A percentile compares a stretch with the other conserved stretches of the same genome.
These are phyloP conservation scores for Periplaneta americana DNA, from an alignment of 1,140 invertebrate species.

Conservation along the genomic window DNA sequence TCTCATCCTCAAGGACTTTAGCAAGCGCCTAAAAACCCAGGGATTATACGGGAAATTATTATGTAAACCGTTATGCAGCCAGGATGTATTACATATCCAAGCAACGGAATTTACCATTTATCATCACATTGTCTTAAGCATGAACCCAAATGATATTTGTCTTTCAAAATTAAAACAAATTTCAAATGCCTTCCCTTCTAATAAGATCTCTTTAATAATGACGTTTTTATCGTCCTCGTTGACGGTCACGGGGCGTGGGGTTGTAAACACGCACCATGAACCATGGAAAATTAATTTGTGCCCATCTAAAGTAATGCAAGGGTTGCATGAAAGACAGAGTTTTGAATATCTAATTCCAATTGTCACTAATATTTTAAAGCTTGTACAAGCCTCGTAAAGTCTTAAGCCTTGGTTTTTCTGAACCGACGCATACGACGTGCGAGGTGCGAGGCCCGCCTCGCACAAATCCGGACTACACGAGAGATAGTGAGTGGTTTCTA, in stretches of 20 bases:
- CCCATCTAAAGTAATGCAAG: no score
- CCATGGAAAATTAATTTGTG: neutral
- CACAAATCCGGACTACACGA: no score
- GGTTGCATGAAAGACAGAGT: no score
- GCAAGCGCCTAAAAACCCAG: neutral
- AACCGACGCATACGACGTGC: no score
- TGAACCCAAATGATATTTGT: neutral
- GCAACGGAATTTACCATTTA: neutral
- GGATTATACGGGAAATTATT: neutral
- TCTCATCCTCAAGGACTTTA: neutral
- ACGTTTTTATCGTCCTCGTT: neutral
- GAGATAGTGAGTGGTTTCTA: no score
- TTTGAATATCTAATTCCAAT: no score
- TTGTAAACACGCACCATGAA: neutral
- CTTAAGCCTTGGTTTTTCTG: no score
- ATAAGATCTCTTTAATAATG: neutral
- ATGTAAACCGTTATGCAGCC: neutral
- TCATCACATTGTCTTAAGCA: neutral
- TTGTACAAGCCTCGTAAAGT: no score
- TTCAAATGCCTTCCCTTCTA: neutral
- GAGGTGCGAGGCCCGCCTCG: no score
- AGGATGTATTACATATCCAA: neutral
- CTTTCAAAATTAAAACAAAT: neutral
- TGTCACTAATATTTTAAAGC: no score
- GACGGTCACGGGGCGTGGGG: neutral